These are phyloP conservation scores for Epistrophe grossulariae DNA, from an alignment of 2,888 invertebrate species.

Conservation along the genomic window DNA sequence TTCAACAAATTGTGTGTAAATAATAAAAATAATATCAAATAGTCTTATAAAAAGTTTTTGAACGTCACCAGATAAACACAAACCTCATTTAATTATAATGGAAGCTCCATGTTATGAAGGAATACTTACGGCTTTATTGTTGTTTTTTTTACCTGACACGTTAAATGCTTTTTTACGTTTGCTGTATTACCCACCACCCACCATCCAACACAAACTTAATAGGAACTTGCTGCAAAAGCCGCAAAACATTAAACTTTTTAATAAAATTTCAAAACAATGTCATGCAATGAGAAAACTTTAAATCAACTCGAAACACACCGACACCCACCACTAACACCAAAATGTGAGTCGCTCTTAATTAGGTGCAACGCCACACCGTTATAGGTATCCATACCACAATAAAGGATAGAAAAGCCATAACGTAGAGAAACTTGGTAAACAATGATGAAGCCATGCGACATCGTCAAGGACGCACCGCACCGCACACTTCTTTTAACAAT, in stretches of 20 bases:
- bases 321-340: neutral
- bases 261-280: conserved; percentile 34
- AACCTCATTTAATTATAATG: conserved; percentile 7
- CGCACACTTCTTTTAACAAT: neutral
- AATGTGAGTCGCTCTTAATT: conserved; percentile 30
- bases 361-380: conserved; percentile 7
- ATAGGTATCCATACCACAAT: neutral
- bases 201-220: neutral
- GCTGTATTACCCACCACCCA: neutral
- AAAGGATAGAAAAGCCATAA: neutral
- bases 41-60: neutral
- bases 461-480: neutral
- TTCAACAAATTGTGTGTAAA: conserved; percentile 7
- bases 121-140: neutral
- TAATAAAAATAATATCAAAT: neutral
- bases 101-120: neutral
- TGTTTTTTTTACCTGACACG: neutral
- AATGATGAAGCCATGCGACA: neutral
- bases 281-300: conserved; percentile 32
- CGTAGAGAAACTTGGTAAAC: neutral
- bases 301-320: conserved; percentile 9
- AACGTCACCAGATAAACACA: neutral
- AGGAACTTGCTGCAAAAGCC: conserved; percentile 4
- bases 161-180: conserved; percentile 7
- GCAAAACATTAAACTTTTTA: conserved; percentile 29